Percentiles rank a stretch among this genome's conserved stretches.
Conservation (phyloP, 2,888 invertebrate species). For the Meta bourneti region DNA sequence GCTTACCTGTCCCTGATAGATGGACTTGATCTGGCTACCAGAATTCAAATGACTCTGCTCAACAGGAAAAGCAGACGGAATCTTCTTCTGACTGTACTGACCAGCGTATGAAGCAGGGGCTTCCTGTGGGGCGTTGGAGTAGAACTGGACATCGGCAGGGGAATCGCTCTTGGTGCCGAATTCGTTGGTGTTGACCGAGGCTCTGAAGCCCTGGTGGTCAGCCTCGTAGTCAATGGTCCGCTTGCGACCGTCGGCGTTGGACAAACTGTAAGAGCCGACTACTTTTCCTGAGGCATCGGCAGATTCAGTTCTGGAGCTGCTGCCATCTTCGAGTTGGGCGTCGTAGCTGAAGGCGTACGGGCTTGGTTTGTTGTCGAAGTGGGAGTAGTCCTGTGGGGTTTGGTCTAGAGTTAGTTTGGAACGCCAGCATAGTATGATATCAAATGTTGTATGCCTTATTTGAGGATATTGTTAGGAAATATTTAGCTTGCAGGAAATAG, state of each 20-base stretch:
- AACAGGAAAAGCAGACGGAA: background rate
- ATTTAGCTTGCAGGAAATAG: too few species aligned
- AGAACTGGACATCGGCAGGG: conserved; percentile 56
- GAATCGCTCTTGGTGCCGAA: conserved; percentile 70
- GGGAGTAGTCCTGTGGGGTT: conserved; percentile 11
- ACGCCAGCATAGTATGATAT: too few species aligned
- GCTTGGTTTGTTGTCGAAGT: conserved; percentile 29
- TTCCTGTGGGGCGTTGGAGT: conserved; percentile 60
- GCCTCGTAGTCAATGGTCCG: conserved; percentile 78
- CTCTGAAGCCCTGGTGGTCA: conserved; percentile 68
- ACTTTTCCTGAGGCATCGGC: conserved; percentile 68
- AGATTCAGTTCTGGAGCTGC: conserved; percentile 68
- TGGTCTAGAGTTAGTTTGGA: too few species aligned
- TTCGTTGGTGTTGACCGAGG: conserved; percentile 70
- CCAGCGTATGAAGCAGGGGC: conserved; percentile 40
- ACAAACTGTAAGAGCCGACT: conserved; percentile 66
- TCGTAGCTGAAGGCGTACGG: conserved; percentile 74
- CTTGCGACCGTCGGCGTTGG: conserved; percentile 63
- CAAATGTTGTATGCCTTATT: too few species aligned
- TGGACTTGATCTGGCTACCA: conserved; percentile 24
- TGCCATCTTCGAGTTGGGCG: conserved; percentile 68
- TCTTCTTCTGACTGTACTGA: conserved; percentile 26
- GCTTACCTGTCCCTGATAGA: conserved; percentile 53
- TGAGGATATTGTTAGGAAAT: too few species aligned
- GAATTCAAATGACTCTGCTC: background rate